Conservation (phyloP, 2,888 invertebrate genomes). For the Gnatocerus cornutus region DNA sequence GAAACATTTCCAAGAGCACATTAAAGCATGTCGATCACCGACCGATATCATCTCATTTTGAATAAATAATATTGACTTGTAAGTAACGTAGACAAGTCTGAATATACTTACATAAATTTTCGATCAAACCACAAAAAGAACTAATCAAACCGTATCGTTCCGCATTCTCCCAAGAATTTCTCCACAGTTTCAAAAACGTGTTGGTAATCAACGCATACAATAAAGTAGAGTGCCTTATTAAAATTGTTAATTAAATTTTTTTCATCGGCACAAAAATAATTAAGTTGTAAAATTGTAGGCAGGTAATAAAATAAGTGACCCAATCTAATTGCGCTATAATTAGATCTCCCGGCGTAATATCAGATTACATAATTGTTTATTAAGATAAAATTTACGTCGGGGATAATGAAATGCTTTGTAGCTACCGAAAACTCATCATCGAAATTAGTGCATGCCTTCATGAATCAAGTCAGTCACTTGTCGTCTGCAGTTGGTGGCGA, state of each 20-base stretch:
- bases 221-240: conserved; percentile 37
- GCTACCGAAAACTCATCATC: conserved; percentile 40
- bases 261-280: conserved; percentile 43
- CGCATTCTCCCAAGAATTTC: conserved; percentile 55
- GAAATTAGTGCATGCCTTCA: conserved; percentile 22
- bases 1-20: conserved; percentile 36
- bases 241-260: conserved; percentile 48
- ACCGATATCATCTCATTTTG: conserved; percentile 16
- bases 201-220: conserved; percentile 38
- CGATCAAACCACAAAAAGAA: conserved; percentile 9
- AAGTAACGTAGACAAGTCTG: conserved; percentile 10
- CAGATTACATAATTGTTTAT: conserved; percentile 45
- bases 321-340: conserved; percentile 42
- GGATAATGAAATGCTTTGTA: conserved; percentile 32
- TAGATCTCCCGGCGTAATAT: conserved; percentile 30
- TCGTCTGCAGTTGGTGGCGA: conserved; percentile 31
- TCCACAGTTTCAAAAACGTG: conserved; percentile 52
- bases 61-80: conserved; percentile 23
- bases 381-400: conserved; percentile 38
- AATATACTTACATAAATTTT: conserved; percentile 22
- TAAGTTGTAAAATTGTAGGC: conserved; percentile 39
- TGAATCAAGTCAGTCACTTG: conserved; percentile 42
- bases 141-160: conserved; percentile 18
- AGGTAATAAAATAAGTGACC: conserved; percentile 40
- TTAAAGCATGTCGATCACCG: conserved; percentile 40